Evolutionary conservation across 2,888 invertebrate genomes (phyloP), one percentile per base, ranked within the genome.

Genomic region (Agriotes lineatus): DNA sequence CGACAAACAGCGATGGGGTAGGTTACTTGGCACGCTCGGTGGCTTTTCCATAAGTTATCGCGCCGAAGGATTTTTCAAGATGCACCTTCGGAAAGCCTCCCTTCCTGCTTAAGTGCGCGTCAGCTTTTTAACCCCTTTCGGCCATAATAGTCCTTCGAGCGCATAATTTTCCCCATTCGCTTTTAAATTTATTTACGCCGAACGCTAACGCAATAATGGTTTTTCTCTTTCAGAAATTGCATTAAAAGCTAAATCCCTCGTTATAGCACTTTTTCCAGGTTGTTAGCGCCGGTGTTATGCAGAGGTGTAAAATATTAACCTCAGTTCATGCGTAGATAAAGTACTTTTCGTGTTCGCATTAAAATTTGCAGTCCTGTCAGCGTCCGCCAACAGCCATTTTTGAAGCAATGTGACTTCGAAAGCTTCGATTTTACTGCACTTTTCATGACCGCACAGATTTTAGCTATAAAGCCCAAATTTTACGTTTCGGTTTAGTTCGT

Each of bases 341-440:
- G 18, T 37, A 39, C 39, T 56, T 56, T 56, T 20, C 56, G 14
- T 56, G 56, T 12, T 39, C 6, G 35, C 22, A 52, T 52, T 33
- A 33, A 52, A 52, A 33, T 14, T 52, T 52, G n/a, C 37, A 19
- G 10, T 19, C 25, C 9, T 19, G n/a, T 12, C 1, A 10, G 18
- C 16, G 19, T 12, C 56, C 14, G 16, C 18, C 33, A 52, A 33
- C 52, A 52, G 33, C 10, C 52, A 18, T 33, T 5, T 52, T 56
- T 56, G 39, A 56, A 37, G 56, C 56, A 56, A 22, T 22, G 39
- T 39, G 39, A 19, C 14, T 56, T 52, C 33, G 22, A 56, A 56
- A 56, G 56, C 56, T 52, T n/a, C 22, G 20, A 39, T 56, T 56
- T 56, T 56, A 56, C 39, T 37, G 56, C 56, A 10, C 39, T 56